Percentiles rank a stretch among this genome's conserved stretches.
Conservation (phyloP, 2,113 vertebrate species). For the Fregetta grallaria region DNA sequence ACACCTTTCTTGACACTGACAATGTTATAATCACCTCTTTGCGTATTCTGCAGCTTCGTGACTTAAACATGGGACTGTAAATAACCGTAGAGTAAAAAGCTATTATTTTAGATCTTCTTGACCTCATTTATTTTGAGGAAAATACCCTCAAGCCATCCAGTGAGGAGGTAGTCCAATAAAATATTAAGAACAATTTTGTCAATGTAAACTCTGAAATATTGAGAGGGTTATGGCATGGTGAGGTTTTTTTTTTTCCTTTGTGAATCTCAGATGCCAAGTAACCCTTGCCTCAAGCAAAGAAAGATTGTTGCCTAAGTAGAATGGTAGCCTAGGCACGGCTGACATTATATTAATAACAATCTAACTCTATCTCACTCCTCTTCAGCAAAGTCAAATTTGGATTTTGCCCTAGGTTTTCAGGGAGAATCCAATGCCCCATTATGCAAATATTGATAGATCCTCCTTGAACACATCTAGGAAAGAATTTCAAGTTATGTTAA, state of each 20-base stretch:
- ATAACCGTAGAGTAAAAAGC: background rate
- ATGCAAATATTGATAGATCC: background rate
- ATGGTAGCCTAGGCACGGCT: background rate
- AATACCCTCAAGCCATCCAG: conserved; percentile 13
- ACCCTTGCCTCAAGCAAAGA: background rate
- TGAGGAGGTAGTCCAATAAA: conserved; percentile 13
- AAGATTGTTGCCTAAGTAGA: background rate
- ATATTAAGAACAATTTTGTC: conserved; percentile 58
- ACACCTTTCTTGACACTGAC: background rate
- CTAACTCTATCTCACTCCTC: background rate
- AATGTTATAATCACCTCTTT: background rate
- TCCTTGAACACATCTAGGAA: background rate
- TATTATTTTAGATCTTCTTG: conserved; percentile 39
- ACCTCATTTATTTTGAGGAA: conserved; percentile 47
- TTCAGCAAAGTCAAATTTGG: background rate
- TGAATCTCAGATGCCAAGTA: conserved; percentile 3
- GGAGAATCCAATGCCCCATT: background rate
- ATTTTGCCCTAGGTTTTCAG: background rate
- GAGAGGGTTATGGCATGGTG: background rate
- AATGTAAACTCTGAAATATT: conserved; percentile 59
- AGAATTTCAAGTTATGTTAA: background rate
- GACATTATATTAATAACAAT: background rate
- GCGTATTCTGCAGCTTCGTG: background rate
- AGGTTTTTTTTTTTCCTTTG: background rate
- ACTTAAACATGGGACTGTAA: conserved; percentile 42